These are phyloP conservation scores for Euwallacea similis DNA, from an alignment of 1,140 invertebrate species.

Conservation along the genomic window DNA sequence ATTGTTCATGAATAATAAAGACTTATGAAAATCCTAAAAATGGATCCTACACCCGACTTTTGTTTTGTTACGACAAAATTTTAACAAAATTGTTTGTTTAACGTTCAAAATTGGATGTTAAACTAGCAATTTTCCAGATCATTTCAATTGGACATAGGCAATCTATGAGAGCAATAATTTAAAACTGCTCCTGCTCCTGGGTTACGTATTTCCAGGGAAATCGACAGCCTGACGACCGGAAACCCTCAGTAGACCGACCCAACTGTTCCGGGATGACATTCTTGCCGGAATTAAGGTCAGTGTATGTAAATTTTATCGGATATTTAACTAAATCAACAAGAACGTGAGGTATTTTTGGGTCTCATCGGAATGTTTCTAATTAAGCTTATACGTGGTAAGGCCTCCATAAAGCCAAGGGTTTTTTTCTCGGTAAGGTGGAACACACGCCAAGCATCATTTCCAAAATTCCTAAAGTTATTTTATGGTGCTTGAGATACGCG, in stretches of 20 bases:
- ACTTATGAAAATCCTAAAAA: no score
- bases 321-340: neutral
- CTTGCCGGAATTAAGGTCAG: constrained; percentile 21
- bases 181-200: constrained; percentile 12
- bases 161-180: constrained; percentile 17
- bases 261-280: constrained; percentile 12
- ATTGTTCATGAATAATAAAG: no score
- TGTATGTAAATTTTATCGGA: constrained; percentile 4
- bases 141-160: constrained; percentile 12
- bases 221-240: neutral
- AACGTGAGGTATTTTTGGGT: no score
- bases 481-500: no score
- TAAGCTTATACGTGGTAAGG: no score
- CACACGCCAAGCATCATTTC: no score
- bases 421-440: no score
- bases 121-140: neutral
- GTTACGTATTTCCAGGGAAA: constrained; percentile 16
- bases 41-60: no score
- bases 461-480: no score
- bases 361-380: no score
- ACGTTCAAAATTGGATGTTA: neutral
- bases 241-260: neutral
- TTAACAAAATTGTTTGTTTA: neutral
- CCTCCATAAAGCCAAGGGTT: no score
- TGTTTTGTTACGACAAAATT: no score